Evolutionary conservation across 2,888 invertebrate genomes (phyloP).

Genomic region (Polymixis flavicincta): DNA sequence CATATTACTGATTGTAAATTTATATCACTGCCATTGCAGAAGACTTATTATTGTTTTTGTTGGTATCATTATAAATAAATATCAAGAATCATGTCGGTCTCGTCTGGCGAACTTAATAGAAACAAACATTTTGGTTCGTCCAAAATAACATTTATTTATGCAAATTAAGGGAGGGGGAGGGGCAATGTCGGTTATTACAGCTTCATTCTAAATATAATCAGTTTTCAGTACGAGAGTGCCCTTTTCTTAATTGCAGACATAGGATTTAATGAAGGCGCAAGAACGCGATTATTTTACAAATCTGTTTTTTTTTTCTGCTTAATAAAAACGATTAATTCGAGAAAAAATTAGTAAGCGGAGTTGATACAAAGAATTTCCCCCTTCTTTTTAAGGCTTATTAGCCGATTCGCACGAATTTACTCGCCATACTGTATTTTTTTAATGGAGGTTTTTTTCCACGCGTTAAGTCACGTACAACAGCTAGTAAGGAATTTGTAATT

Average conservation of each 20-base stretch:
- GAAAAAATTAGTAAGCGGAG: constrained; percentile 28
- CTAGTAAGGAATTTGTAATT: neutral
- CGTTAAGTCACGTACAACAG: neutral
- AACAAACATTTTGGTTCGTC: constrained; percentile 76
- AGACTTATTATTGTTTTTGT: constrained; percentile 40
- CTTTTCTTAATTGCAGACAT: constrained; percentile 81
- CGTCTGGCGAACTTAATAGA: constrained; percentile 69
- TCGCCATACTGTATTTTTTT: neutral
- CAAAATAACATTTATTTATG: constrained; percentile 83
- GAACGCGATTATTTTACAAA: constrained; percentile 79
- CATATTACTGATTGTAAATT: constrained; percentile 30
- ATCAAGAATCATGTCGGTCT: constrained; percentile 57
- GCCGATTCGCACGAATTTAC: no score
- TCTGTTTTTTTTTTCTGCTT: constrained; percentile 71
- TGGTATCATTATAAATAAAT: constrained; percentile 52
- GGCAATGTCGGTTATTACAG: constrained; percentile 82
- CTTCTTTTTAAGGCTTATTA: constrained; percentile 17
- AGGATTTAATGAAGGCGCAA: constrained; percentile 82
- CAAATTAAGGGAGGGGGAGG: constrained; percentile 72
- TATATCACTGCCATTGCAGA: constrained; percentile 22
- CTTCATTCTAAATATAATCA: constrained; percentile 85
- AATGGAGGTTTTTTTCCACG: neutral
- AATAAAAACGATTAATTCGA: constrained; percentile 32
- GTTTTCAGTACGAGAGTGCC: constrained; percentile 75
- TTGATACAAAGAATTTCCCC: constrained; percentile 23